Conservation (phyloP, 2,113 vertebrate species). For the Pseudopodoces humilis region DNA sequence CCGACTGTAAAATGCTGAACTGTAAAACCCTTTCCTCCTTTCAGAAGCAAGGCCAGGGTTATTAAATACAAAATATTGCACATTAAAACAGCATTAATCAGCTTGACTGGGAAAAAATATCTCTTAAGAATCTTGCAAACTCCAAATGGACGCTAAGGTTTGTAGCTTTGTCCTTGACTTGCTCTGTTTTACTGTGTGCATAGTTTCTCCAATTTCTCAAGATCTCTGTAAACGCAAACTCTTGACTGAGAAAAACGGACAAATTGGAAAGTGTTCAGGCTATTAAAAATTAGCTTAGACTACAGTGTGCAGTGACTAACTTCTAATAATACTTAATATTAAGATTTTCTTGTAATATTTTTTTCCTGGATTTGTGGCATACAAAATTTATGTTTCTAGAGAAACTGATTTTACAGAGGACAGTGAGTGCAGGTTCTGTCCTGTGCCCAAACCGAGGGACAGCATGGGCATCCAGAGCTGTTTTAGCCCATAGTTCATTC, state of each 20-base stretch:
- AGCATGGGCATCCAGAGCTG: neutral
- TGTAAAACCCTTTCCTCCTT: conserved; percentile 39
- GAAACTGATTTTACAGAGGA: neutral
- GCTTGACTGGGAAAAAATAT: neutral
- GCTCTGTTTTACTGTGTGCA: neutral
- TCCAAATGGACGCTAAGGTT: neutral
- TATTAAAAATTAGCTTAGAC: neutral
- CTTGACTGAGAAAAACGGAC: neutral
- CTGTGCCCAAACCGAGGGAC: neutral
- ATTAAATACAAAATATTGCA: conserved; percentile 40
- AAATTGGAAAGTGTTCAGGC: neutral
- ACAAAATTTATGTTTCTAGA: neutral
- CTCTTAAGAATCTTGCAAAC: neutral
- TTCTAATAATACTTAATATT: neutral
- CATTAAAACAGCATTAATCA: conserved; percentile 48
- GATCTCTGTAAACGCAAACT: neutral
- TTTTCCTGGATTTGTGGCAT: neutral
- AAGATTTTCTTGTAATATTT: neutral
- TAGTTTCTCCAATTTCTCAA: neutral
- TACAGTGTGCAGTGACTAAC: fast-evolving
- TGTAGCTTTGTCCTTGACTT: conserved; percentile 46
- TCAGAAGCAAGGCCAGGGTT: conserved; percentile 5
- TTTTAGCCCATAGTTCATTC: neutral
- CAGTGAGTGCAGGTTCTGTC: neutral
- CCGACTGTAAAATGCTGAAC: conserved; percentile 25